Evolutionary conservation across 2,888 invertebrate genomes (phyloP), one percentile per base, ranked within the genome.

Genomic region (Phaonia tiefii): DNA sequence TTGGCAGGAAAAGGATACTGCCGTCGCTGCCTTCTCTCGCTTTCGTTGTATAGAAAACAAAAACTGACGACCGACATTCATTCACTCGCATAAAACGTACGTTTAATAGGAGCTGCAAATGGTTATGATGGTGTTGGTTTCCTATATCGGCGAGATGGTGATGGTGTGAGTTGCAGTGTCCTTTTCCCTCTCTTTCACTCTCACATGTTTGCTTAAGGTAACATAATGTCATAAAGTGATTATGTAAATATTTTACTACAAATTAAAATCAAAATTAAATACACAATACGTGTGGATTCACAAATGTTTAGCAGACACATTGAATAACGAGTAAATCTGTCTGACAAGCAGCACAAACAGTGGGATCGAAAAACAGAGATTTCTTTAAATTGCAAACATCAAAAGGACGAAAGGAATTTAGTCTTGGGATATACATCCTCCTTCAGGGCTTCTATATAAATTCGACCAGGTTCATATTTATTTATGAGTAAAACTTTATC

Each of bases 241-340:
- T 87, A 88, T 88, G 87, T 87, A 88, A 87, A 88, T 87, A 87
- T 88, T 87, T 88, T 88, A 87, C 86, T 87, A 87, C 85, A 88
- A 87, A 87, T 87, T 87, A 87, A 87, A 87, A 88, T 87, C 88
- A 88, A 88, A 87, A 87, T 87, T 87, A 88, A 87, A 87, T 69
- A 75, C 81, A 78, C 78, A 72, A 81, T 66, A 71, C 63, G 42
- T 54, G 63, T 42, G 42, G 37, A 63, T 63, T 42, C 37, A 60
- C 17, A 63, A 42, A 22, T 42, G 37, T 15, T 26, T 26, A 58
- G 31, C 54, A 54, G 22, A 54, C 54, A 25, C 54, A 25, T 54
- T n/a, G 58, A 58, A 31, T 8, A 17, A 4, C 20, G 20, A 22
- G 20, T 3, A 39, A 42, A 63, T 63, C 42, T 37, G 4, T 63